phyloP scores from a whole-genome alignment of 64 coral and sea anemone species.

The Pachyseris speciosa region DNA sequence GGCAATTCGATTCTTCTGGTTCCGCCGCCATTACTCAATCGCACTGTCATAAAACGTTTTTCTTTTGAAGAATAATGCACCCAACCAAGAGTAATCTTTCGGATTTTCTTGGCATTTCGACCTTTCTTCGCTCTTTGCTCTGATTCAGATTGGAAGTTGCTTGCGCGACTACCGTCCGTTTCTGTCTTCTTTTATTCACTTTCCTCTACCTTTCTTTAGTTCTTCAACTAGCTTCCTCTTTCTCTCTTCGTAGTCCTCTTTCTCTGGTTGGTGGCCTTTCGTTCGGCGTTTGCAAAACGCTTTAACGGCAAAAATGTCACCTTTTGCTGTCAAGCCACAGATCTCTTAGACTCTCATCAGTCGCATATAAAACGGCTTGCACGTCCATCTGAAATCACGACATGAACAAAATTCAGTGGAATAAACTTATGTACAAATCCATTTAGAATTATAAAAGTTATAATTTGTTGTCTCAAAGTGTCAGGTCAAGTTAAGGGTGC shows the following conservation, averaged over 20 bases:
- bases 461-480: too few species aligned
- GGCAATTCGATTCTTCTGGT: conserved; percentile 1
- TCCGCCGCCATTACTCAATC: conserved; percentile 60
- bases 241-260: conserved; percentile 54
- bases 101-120: not conserved
- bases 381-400: conserved; percentile 61
- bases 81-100: conserved; percentile 57
- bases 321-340: conserved; percentile 69
- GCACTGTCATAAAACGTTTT: conserved; percentile 50
- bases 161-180: not conserved
- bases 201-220: conserved; percentile 68
- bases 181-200: conserved; percentile 26
- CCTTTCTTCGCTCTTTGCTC: conserved; percentile 17
- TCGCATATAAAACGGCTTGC: conserved; percentile 40
- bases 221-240: conserved; percentile 68
- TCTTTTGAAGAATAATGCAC: conserved; percentile 27
- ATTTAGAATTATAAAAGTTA: too few species aligned
- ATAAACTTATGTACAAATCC: too few species aligned
- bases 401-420: too few species aligned
- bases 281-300: conserved; percentile 44
- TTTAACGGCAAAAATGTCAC: conserved; percentile 68
- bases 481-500: too few species aligned
- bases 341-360: conserved; percentile 19
- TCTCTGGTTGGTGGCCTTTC: not conserved
- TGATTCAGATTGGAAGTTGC: not conserved